Evolutionary conservation across 1,140 invertebrate species (phyloP), one percentile per base, ranked within the genome.

Genomic region (Augochlora pura): DNA sequence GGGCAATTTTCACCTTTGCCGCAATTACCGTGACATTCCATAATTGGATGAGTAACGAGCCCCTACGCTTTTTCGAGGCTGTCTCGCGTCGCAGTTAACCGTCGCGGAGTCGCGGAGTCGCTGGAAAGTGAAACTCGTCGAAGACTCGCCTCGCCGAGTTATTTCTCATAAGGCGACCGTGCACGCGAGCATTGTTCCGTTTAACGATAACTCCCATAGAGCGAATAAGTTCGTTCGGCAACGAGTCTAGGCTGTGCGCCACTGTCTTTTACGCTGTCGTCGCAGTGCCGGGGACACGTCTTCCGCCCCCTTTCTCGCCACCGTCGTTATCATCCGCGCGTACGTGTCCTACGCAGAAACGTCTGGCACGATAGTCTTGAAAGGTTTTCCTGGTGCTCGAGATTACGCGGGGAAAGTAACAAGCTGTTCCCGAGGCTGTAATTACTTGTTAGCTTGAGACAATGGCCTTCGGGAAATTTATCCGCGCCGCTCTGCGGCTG

Each of bases 401-500:
- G 54, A 69, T 52, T 64, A 52, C 57, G 9, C 25, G 27, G 3
- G 38, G n/a, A 79, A 85, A 79, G 69, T 82, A 83, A 80, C 49
- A 27, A 60, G 67, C 59, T 82, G 66, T 86, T 85, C 72, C 83
- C 72, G 54, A 77, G 66, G 65, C 73, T 82, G 83, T 89, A 88
- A 89, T 90, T 88, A 89, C 88, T 90, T 73, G 88, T 88, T 90
- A 86, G 81, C 27, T 23, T 18, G 82, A 32, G 67, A 63, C 59
- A 63, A 70, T 39, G 57, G 66, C 12, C 25, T 2, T 21, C 23
- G 23, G n/a, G 14, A 60, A 60, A 60, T 60, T 60, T 23, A 23
- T 23, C 57, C 59, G 25, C 0, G 2, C 21, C 8, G 18, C 21
- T 6, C 1, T 9, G n/a, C 18, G 21, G 21, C 8, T n/a, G 54